phyloP scores from a whole-genome alignment of 2,797 vertebrate genomes.

The Oreochromis mossambicus region DNA sequence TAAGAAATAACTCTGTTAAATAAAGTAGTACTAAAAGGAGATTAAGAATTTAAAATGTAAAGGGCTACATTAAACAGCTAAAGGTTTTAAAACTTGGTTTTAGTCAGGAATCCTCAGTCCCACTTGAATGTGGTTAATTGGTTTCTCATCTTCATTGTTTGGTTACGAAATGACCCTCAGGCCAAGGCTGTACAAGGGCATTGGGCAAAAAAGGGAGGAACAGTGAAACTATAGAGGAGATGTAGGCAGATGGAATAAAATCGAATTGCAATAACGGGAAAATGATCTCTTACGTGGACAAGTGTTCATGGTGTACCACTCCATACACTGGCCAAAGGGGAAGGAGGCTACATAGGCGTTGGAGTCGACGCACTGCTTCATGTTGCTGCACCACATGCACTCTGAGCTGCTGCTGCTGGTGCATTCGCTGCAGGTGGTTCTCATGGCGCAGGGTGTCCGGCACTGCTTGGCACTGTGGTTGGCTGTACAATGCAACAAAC shows the following conservation, averaged over 20 bases:
- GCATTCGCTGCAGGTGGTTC: slow-evolving; percentile 86
- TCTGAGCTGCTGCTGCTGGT: slow-evolving; percentile 93
- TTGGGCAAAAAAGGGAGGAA: not conserved
- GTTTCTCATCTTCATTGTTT: not conserved
- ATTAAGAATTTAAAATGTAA: not conserved
- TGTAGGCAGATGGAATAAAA: not conserved
- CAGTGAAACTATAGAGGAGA: not conserved
- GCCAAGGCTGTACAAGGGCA: not conserved
- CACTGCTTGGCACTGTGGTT: slow-evolving; percentile 98
- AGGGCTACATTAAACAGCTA: not conserved
- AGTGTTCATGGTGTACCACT: slow-evolving; percentile 96
- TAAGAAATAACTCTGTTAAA: not conserved
- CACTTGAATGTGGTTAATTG: not conserved
- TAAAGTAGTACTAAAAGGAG: not conserved
- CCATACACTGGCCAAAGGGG: slow-evolving; percentile 97
- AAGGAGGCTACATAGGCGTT: slow-evolving; percentile 98
- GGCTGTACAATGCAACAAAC: slow-evolving; percentile 67
- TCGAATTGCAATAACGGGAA: rapidly evolving
- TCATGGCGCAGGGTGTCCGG: slow-evolving; percentile 88
- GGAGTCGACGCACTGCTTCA: slow-evolving; percentile 97
- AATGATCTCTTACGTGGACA: slow-evolving; percentile 85
- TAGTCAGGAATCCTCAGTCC: not conserved
- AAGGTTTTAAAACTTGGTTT: not conserved
- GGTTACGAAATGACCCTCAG: not conserved
- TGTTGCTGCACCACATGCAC: slow-evolving; percentile 99